phyloP scores from a whole-genome alignment of 2,888 invertebrate genomes.

The Sthenelais limicola region DNA sequence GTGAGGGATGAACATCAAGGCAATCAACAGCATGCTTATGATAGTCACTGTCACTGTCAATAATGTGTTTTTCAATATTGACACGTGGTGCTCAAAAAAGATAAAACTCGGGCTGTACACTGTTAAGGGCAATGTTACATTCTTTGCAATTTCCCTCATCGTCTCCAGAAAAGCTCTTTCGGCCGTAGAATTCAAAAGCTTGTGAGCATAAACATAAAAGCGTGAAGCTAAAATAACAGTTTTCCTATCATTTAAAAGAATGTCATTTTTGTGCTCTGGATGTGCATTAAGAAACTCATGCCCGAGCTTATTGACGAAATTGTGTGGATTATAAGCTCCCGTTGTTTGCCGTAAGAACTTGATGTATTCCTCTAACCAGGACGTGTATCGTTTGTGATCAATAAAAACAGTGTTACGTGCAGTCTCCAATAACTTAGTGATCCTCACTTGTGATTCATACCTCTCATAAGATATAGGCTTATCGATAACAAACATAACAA shows the following conservation, averaged over 20 bases:
- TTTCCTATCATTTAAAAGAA: constrained; percentile 84
- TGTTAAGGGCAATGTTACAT: constrained; percentile 50
- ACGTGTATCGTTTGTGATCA: constrained; percentile 35
- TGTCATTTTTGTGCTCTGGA: constrained; percentile 75
- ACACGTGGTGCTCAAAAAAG: constrained; percentile 54
- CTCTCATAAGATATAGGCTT: constrained; percentile 48
- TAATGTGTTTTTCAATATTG: constrained; percentile 53
- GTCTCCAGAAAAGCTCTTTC: constrained; percentile 49
- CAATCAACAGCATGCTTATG: constrained; percentile 54
- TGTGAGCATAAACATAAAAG: constrained; percentile 83
- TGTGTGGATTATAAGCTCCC: constrained; percentile 24
- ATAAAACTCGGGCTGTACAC: constrained; percentile 53
- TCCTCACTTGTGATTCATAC: constrained; percentile 27
- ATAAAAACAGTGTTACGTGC: constrained; percentile 37
- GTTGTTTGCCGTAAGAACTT: constrained; percentile 22
- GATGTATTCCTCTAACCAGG: constrained; percentile 49
- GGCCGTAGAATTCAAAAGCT: constrained; percentile 84
- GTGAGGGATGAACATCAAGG: constrained; percentile 56
- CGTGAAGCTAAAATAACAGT: constrained; percentile 86
- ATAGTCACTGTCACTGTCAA: constrained; percentile 54
- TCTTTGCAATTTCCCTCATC: constrained; percentile 47
- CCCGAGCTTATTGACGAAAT: constrained; percentile 33
- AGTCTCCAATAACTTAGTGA: constrained; percentile 38
- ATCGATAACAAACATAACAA: constrained; percentile 49
- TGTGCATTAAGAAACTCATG: constrained; percentile 45